A percentile compares a stretch with the other conserved stretches of the same genome.
phyloP scores from a whole-genome alignment of 2,113 vertebrate species.

The Sinocyclocheilus maitianheensis region DNA sequence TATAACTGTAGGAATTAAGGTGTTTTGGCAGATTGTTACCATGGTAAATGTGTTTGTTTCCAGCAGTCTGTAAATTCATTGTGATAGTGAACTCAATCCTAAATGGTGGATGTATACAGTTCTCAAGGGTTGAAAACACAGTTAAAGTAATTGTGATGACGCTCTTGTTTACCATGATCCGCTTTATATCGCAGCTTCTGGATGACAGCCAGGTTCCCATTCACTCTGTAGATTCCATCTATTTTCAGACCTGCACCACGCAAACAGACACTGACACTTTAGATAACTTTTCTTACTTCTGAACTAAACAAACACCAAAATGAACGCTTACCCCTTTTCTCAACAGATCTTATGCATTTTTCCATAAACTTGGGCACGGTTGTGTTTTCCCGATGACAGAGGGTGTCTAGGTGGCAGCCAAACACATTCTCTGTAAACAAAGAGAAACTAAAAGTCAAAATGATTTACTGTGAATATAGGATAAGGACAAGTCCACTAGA shows the following conservation, averaged over 20 bases:
- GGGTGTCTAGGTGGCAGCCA: constrained; percentile 82
- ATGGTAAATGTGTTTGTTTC: not conserved
- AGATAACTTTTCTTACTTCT: not conserved
- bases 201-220: constrained; percentile 91
- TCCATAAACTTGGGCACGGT: constrained; percentile 83
- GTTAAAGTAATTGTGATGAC: not conserved
- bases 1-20: not conserved
- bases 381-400: constrained; percentile 83
- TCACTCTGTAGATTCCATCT: constrained; percentile 92
- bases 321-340: constrained; percentile 81
- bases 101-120: not conserved
- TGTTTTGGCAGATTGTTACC: not conserved
- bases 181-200: constrained; percentile 90
- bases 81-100: not conserved
- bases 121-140: not conserved
- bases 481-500: not conserved
- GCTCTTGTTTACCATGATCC: constrained; percentile 81
- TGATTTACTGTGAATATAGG: not conserved
- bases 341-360: constrained; percentile 85
- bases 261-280: not conserved
- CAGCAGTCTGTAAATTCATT: not conserved
- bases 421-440: constrained; percentile 86
- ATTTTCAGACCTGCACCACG: constrained; percentile 81
- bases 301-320: not conserved
- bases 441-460: not conserved